A percentile compares a stretch with the other conserved stretches of the same genome.
These are phyloP conservation scores for Yoshiicerus persimilis DNA, from an alignment of 1,140 invertebrate genomes.

Conservation along the genomic window DNA sequence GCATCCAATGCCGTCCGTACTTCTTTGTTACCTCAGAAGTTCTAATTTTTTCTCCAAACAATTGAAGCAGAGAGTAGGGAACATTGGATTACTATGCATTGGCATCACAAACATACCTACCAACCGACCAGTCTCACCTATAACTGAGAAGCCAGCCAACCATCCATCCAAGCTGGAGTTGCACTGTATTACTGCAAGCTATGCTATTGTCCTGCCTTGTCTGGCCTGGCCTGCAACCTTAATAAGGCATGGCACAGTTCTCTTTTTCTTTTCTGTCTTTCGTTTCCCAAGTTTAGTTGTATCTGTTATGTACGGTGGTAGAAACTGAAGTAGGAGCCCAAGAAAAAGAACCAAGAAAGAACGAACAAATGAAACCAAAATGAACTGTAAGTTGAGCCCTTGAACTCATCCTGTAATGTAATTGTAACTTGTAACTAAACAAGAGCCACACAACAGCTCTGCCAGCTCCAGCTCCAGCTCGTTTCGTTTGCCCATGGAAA, in stretches of 20 bases:
- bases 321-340: background rate
- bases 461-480: slow-evolving; percentile 30
- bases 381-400: slow-evolving; percentile 38
- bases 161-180: background rate
- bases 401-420: slow-evolving; percentile 29
- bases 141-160: background rate
- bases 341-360: background rate
- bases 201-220: background rate
- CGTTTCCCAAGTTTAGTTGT: background rate
- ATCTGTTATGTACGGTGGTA: background rate
- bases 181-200: background rate
- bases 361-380: slow-evolving; percentile 2
- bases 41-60: background rate
- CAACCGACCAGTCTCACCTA: no score
- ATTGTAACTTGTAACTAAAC: background rate
- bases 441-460: background rate
- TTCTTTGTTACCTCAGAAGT: background rate
- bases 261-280: background rate
- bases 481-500: background rate
- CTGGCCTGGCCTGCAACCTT: no score
- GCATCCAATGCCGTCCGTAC: background rate
- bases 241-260: background rate
- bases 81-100: background rate
- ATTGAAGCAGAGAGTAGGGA: background rate
- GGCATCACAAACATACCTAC: background rate